Evolutionary conservation across 1,140 invertebrate species (phyloP), one percentile per base, ranked within the genome.

Genomic region (Semibalanus balanoides): DNA sequence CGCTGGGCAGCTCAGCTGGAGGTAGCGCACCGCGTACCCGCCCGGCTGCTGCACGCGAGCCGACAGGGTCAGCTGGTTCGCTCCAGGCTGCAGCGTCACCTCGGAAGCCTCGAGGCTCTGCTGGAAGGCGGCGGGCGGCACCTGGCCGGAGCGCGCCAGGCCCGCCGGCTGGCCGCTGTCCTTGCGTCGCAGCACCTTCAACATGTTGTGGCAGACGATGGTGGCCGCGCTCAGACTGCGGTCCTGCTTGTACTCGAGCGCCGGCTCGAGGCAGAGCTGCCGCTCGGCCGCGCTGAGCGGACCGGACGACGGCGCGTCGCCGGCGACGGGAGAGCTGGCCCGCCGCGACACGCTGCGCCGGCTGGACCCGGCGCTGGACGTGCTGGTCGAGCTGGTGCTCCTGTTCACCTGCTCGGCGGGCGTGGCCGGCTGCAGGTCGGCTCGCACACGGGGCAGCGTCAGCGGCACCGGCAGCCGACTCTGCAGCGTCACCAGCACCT

Each of bases 201-300:
- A 81, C 22, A 79, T 78, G 72, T 82, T 82, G 70, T 81, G 79
- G 80, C 84, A 85, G 30, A 81, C 80, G 22, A 86, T 80, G 19
- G 82, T 79, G 74, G 82, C 81, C 0, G 81, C 78, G 30, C 82
- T 79, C 22, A 85, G 79, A 76, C 88, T 90, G 80, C 90, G 91
- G 81, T 94, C 92, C 81, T 94, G 89, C 82, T 92, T 91, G 79
- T 90, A 90, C 80, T 93, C 90, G 35, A 93, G 77, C 31, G 73
- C 31, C 22, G 31, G 31, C 31, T 31, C 11, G 22, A 14, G 11
- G 73, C 31, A 30, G 69, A 22, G 14, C 29, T 31, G 29, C 22
- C 74, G 29, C 7, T 17, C 74, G 27, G 31, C 74, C 9, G 9
- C 9, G 31, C 9, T 19, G 3, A 9, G n/a, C 64, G 31, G 9